These are phyloP conservation scores for Manis crassicaudata DNA, from an alignment of 2,797 vertebrate species.

Conservation along the genomic window DNA sequence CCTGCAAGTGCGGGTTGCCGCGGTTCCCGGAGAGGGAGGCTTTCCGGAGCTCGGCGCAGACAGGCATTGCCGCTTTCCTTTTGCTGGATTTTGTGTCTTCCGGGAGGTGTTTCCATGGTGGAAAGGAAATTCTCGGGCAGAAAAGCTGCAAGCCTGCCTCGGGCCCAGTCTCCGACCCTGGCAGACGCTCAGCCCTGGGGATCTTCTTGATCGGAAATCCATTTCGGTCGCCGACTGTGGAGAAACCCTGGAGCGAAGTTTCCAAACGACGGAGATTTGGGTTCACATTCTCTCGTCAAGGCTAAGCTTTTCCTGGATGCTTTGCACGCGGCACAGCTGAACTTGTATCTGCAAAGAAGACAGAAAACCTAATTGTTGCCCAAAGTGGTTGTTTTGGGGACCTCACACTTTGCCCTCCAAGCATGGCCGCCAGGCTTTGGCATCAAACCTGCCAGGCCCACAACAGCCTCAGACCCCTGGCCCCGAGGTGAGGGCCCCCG, in stretches of 20 bases:
- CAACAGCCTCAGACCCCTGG: neutral
- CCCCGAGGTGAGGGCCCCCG: neutral
- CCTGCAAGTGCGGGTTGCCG: neutral
- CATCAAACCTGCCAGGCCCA: neutral
- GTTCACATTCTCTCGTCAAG: neutral
- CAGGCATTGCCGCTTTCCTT: accelerated
- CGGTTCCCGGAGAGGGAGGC: neutral
- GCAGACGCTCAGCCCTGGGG: neutral
- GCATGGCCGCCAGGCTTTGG: accelerated
- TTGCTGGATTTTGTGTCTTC: neutral
- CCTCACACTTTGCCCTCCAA: neutral
- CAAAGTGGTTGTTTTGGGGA: neutral
- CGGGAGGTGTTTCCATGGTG: neutral
- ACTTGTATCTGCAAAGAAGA: neutral
- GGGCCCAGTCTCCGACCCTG: neutral
- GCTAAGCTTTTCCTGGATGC: neutral
- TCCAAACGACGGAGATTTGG: neutral
- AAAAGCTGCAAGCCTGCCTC: neutral
- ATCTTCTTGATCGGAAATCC: neutral
- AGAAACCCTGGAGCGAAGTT: neutral
- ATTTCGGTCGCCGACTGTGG: neutral
- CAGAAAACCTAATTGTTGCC: neutral
- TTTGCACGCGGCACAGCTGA: neutral
- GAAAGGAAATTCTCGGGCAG: neutral
- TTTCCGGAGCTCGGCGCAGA: neutral